Conservation (phyloP, 2,797 vertebrate species). For the Pseudochirops corinnae region DNA sequence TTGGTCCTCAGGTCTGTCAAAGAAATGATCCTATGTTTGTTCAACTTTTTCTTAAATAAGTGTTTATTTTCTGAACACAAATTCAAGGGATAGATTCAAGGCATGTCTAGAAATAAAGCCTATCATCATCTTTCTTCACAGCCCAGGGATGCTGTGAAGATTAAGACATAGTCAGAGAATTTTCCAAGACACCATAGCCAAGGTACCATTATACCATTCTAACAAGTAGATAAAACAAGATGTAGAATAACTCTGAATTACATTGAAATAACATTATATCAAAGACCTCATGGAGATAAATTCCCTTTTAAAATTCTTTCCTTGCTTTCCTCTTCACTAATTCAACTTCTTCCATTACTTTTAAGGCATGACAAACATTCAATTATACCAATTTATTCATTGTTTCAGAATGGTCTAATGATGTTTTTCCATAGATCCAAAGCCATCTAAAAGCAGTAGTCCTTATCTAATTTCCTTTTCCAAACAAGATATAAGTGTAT, state of each 20-base stretch:
- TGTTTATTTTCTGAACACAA: constrained; percentile 91
- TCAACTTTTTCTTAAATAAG: constrained; percentile 71
- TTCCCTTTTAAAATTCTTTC: neutral
- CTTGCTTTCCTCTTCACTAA: constrained; percentile 19
- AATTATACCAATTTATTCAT: neutral
- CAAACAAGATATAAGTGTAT: neutral
- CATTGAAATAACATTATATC: constrained; percentile 8
- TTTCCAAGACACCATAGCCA: constrained; percentile 48
- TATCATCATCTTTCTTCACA: constrained; percentile 84
- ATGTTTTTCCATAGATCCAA: neutral
- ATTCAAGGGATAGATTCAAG: constrained; percentile 90
- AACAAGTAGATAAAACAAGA: constrained; percentile 43
- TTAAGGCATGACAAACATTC: constrained; percentile 3
- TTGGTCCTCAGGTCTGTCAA: constrained; percentile 10
- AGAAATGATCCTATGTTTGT: neutral
- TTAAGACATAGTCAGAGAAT: neutral
- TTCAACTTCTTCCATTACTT: constrained; percentile 48
- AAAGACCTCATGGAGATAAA: constrained; percentile 5
- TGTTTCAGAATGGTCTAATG: neutral
- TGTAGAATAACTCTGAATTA: constrained; percentile 46
- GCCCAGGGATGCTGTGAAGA: neutral
- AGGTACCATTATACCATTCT: constrained; percentile 50
- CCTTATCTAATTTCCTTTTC: neutral
- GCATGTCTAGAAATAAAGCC: constrained; percentile 91
- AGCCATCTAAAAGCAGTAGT: neutral